Conservation (phyloP, 2,797 vertebrate genomes). For the Rhabdomys pumilio region DNA sequence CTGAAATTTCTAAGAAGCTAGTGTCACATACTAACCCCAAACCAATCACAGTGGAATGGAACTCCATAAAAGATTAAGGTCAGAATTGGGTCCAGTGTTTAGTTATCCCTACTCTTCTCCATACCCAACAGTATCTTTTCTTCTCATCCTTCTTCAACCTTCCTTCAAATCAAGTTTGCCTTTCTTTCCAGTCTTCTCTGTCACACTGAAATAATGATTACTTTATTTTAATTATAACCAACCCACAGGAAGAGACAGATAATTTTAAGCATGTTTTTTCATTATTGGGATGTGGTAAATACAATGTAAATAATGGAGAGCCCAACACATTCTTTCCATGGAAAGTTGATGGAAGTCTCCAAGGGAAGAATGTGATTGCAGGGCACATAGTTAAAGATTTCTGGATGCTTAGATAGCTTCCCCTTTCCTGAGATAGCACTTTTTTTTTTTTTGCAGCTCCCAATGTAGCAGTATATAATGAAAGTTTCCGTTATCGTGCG, state of each 20-base stretch:
- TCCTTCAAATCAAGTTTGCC: conserved; percentile 18
- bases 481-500: conserved; percentile 60
- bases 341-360: not conserved
- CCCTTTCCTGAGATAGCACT: conserved; percentile 58
- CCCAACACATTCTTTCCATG: not conserved
- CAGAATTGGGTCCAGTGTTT: not conserved
- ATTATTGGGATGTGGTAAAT: conserved; percentile 2
- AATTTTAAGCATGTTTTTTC: conserved; percentile 6
- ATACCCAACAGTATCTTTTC: not conserved
- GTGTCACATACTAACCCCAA: not conserved
- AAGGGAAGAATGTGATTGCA: conserved; percentile 33
- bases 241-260: not conserved
- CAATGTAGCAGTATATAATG: conserved; percentile 63
- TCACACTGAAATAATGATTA: conserved; percentile 46
- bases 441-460: conserved; percentile 44
- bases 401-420: conserved; percentile 1
- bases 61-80: not conserved
- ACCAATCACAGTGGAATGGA: not conserved
- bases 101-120: not conserved
- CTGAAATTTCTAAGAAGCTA: not conserved
- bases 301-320: conserved; percentile 2
- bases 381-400: conserved; percentile 7
- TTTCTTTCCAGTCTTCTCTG: not conserved
- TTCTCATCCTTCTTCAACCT: conserved; percentile 3
- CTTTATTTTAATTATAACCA: conserved; percentile 63